Evolutionary conservation across 2,113 vertebrate genomes (phyloP).

Genomic region (Oenanthe oenanthe): DNA sequence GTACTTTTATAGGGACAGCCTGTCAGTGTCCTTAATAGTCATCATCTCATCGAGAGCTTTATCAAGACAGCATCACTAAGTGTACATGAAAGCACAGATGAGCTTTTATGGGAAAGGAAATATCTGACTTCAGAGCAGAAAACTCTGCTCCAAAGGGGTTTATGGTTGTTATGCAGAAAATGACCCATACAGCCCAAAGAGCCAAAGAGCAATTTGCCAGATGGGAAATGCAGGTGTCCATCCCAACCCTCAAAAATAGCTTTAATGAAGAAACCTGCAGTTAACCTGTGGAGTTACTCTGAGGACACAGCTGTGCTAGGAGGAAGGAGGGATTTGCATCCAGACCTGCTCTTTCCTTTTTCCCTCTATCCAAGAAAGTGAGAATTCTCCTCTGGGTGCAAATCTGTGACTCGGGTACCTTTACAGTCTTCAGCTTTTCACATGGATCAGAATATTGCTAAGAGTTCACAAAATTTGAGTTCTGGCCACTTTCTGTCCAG

Average conservation of each 20-base stretch:
- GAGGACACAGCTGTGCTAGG: background rate
- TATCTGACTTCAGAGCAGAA: background rate
- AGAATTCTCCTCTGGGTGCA: background rate
- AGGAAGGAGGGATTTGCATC: background rate
- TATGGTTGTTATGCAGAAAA: background rate
- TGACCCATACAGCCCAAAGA: background rate
- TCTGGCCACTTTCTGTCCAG: background rate
- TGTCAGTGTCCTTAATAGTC: conserved; percentile 80
- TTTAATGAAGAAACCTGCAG: background rate
- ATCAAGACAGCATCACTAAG: conserved; percentile 79
- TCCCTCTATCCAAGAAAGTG: background rate
- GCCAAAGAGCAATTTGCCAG: background rate
- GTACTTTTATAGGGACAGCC: conserved; percentile 82
- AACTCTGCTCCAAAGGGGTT: background rate
- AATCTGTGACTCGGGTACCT: background rate
- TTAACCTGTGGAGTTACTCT: background rate
- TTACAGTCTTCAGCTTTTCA: background rate
- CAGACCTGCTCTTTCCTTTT: background rate
- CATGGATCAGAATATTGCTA: background rate
- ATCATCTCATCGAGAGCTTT: conserved; percentile 83
- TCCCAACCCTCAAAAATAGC: background rate
- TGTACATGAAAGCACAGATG: conserved; percentile 59
- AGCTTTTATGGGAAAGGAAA: background rate
- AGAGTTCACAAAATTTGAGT: background rate
- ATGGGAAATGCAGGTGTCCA: background rate